Percentiles rank a stretch among this genome's conserved stretches.
These are phyloP conservation scores for Poeciliopsis infans DNA, from an alignment of 2,797 vertebrate species.

Conservation along the genomic window DNA sequence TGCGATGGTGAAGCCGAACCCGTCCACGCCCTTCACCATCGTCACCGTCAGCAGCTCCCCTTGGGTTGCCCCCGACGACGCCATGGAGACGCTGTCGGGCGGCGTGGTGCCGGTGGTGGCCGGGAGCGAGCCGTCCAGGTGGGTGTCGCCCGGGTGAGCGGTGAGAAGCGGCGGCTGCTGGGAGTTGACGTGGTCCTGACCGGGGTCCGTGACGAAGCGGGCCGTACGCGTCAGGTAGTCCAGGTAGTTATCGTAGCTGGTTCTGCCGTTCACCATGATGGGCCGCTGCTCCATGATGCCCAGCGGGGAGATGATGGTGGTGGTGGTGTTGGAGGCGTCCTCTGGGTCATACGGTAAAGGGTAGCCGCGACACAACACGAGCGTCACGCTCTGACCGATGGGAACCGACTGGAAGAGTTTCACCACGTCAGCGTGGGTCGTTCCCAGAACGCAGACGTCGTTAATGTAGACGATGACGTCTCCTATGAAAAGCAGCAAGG, in stretches of 20 bases:
- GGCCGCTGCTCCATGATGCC: slow-evolving; percentile 96
- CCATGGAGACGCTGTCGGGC: slow-evolving; percentile 95
- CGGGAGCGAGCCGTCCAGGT: slow-evolving; percentile 91
- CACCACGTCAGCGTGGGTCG: slow-evolving; percentile 97
- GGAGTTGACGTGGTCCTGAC: slow-evolving; percentile 67
- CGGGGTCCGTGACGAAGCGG: slow-evolving; percentile 84
- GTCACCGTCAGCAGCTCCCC: slow-evolving; percentile 94
- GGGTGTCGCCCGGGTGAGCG: slow-evolving; percentile 92
- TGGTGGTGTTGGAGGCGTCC: slow-evolving; percentile 78
- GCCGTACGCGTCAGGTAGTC: slow-evolving; percentile 96
- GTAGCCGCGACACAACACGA: slow-evolving; percentile 96
- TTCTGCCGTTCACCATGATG: slow-evolving; percentile 92
- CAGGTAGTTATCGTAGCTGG: slow-evolving; percentile 97
- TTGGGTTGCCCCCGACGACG: slow-evolving; percentile 93
- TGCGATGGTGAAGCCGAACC: slow-evolving; percentile 98
- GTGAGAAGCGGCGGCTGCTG: slow-evolving; percentile 85
- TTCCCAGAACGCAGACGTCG: slow-evolving; percentile 95
- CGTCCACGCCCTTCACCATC: slow-evolving; percentile 96
- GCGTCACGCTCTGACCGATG: slow-evolving; percentile 95
- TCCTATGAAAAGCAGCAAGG: slow-evolving; percentile 74
- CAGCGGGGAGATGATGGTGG: slow-evolving; percentile 92
- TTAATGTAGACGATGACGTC: slow-evolving; percentile 99
- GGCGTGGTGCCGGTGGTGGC: slow-evolving; percentile 79
- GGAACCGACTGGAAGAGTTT: slow-evolving; percentile 98
- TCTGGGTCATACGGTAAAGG: slow-evolving; percentile 95